These are phyloP conservation scores for Drosophila meridionalis DNA, from an alignment of 2,888 invertebrate species.

Conservation along the genomic window DNA sequence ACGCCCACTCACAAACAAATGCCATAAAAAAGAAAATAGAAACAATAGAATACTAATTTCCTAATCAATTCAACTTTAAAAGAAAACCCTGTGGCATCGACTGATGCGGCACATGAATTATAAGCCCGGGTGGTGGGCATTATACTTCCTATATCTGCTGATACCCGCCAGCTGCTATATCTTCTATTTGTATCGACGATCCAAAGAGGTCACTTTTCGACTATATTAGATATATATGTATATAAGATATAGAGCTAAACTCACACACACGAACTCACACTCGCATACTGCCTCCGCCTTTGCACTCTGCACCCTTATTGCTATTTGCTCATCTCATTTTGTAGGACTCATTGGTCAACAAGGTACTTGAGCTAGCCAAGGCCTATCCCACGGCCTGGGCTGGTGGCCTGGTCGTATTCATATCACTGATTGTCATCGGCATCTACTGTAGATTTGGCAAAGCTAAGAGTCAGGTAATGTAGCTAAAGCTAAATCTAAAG, in stretches of 20 bases:
- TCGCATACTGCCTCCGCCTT: slow-evolving; percentile 29
- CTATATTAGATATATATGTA: slow-evolving; percentile 3
- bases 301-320: slow-evolving; percentile 63
- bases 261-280: slow-evolving; percentile 15
- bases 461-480: slow-evolving; percentile 85
- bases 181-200: slow-evolving; percentile 88
- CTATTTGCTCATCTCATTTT: slow-evolving; percentile 72
- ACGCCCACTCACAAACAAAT: not conserved
- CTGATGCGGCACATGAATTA: slow-evolving; percentile 91
- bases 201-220: slow-evolving; percentile 87
- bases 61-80: slow-evolving; percentile 44
- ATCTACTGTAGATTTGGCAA: slow-evolving; percentile 68
- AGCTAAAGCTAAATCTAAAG: slow-evolving; percentile 3
- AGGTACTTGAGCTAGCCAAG: slow-evolving; percentile 91
- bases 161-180: slow-evolving; percentile 90
- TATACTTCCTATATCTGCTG: slow-evolving; percentile 91
- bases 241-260: slow-evolving; percentile 19
- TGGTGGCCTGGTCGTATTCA: slow-evolving; percentile 91
- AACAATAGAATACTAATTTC: slow-evolving; percentile 7
- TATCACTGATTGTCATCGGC: slow-evolving; percentile 91
- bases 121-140: slow-evolving; percentile 92
- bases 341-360: slow-evolving; percentile 92
- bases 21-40: not conserved
- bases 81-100: slow-evolving; percentile 91
- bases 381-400: slow-evolving; percentile 97